Evolutionary conservation across 2,888 invertebrate genomes (phyloP).

Genomic region (Trachelus iudaicus): DNA sequence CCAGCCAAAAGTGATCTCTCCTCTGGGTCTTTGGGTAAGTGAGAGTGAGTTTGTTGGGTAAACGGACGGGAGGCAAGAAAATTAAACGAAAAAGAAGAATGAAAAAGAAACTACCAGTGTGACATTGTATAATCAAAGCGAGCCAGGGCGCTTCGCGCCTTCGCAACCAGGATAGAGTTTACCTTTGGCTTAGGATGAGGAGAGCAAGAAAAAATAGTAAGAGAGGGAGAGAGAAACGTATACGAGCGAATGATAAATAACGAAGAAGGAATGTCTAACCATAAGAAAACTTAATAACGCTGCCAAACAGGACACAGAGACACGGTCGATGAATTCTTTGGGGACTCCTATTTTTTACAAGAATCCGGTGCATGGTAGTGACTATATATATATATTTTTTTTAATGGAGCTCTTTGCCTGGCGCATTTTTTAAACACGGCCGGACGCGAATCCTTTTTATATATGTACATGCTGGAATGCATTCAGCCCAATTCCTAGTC

Average conservation of each 20-base stretch:
- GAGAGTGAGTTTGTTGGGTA: slow-evolving; percentile 3
- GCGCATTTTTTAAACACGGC: background rate
- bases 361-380: background rate
- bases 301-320: background rate
- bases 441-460: background rate
- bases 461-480: background rate
- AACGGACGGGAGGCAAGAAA: background rate
- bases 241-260: slow-evolving; percentile 8
- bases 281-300: background rate
- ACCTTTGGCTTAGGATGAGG: background rate
- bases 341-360: background rate
- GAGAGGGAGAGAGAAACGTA: background rate
- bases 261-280: background rate
- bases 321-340: background rate
- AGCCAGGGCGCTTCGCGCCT: background rate
- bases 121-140: background rate
- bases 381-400: slow-evolving; percentile 7
- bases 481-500: background rate
- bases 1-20: slow-evolving; percentile 24
- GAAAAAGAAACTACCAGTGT: background rate
- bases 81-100: background rate
- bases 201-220: background rate
- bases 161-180: background rate
- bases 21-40: slow-evolving; percentile 26
- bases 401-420: background rate